Conservation (phyloP, 1,140 invertebrate species). For the Drosophila ambigua region DNA sequence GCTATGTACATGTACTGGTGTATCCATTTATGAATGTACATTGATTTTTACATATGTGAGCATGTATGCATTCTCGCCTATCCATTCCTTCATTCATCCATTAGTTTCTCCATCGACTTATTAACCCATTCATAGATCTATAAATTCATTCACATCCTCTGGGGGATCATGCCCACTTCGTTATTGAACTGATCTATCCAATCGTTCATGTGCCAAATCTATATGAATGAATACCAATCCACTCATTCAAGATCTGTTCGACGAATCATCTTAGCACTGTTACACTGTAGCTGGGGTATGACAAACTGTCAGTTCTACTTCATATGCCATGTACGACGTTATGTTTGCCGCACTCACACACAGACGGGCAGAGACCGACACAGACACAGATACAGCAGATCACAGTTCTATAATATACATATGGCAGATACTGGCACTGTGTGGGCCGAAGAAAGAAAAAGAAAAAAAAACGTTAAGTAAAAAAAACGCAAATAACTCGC, state of each 20-base stretch:
- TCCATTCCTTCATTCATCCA: too few species aligned
- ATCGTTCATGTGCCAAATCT: conserved; percentile 10
- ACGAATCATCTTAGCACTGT: conserved; percentile 25
- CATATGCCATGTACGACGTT: conserved; percentile 16
- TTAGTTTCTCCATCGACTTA: too few species aligned
- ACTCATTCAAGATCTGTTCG: conserved; percentile 19
- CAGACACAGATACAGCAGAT: conserved; percentile 8
- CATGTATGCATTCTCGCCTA: too few species aligned
- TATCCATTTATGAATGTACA: too few species aligned
- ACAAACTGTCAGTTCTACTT: conserved; percentile 26
- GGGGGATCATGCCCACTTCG: too few species aligned
- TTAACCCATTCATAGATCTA: too few species aligned
- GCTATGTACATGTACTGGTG: too few species aligned
- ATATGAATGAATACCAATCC: conserved; percentile 16
- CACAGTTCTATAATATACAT: conserved; percentile 40
- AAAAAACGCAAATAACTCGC: conserved; percentile 76
- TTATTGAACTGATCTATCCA: too few species aligned
- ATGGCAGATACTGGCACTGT: conserved; percentile 26
- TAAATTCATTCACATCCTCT: too few species aligned
- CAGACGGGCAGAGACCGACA: conserved; percentile 5
- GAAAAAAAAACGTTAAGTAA: conserved; percentile 36
- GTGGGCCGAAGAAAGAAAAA: conserved; percentile 50
- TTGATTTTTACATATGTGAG: too few species aligned
- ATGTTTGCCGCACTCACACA: conserved; percentile 10
- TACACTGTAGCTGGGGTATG: conserved; percentile 30